A percentile compares a stretch with the other conserved stretches of the same genome.
Conservation (phyloP, 2,888 invertebrate species). For the Orthosia gracilis region DNA sequence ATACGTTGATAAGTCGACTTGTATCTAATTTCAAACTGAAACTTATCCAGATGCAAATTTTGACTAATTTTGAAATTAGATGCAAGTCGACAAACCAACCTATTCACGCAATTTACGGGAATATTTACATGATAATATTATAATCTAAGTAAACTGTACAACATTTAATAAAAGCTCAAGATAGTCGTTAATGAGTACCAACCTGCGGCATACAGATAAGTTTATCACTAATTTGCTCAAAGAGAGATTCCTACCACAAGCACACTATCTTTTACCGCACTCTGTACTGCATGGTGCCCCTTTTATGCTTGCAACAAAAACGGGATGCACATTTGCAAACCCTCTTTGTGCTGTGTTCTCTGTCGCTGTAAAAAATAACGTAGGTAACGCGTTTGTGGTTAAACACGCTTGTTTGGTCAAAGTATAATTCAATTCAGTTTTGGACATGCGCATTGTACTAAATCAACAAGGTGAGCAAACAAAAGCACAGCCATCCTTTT, state of each 20-base stretch:
- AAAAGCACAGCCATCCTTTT: too few species aligned
- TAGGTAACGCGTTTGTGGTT: conserved; percentile 14
- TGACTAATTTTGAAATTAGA: too few species aligned
- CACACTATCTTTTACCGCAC: conserved; percentile 8
- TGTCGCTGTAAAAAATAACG: conserved; percentile 6
- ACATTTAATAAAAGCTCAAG: not conserved
- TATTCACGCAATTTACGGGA: too few species aligned
- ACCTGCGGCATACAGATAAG: too few species aligned
- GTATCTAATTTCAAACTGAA: too few species aligned
- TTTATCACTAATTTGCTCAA: not conserved
- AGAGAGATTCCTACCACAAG: not conserved
- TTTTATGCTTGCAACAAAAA: conserved; percentile 3
- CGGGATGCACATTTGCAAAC: conserved; percentile 27
- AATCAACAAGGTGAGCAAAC: too few species aligned
- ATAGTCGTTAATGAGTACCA: not conserved
- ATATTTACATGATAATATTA: too few species aligned
- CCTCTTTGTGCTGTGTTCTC: conserved; percentile 20
- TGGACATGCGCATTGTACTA: too few species aligned
- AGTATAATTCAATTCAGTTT: not conserved
- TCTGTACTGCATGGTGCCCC: conserved; percentile 15
- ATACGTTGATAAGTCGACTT: too few species aligned
- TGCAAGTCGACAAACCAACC: too few species aligned
- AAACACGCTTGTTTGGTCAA: conserved; percentile 10
- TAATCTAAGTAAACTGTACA: too few species aligned
- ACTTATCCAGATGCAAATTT: not conserved